Evolutionary conservation across 2,797 vertebrate species (phyloP), one percentile per base, ranked within the genome.

Genomic region (Spondyliosoma cantharus): DNA sequence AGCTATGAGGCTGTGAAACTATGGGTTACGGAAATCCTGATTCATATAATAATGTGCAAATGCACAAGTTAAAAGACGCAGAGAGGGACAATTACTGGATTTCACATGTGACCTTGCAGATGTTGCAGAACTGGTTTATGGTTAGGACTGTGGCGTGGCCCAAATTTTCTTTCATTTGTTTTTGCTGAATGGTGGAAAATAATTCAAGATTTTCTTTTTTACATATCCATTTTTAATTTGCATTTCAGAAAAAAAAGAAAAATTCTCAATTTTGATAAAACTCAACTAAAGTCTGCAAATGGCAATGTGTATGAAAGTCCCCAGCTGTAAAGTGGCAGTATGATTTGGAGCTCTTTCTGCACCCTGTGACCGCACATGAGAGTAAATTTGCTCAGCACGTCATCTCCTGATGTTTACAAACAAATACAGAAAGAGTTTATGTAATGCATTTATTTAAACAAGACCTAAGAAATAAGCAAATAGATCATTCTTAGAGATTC

Each of bases 371-470:
- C 96, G 95, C 93, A 96, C 96, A 94, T 95, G 92, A 96, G 97
- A 96, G 96, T 95, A 96, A 96, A 97, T 97, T 97, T 97, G 89
- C 96, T 96, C 95, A 96, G 96, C 93, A 94, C 96, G 95, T 96
- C 96, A 96, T 97, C 96, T 96, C 95, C 95, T 95, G 95, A 94
- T 97, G 96, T 97, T 98, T 96, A 97, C 97, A 96, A 97, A 97
- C 97, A 98, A 98, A 97, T 96, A 97, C 95, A 94, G 93, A 91
- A 96, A 93, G 91, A 96, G 96, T 97, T 97, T 96, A 97, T 96
- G 96, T 96, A 96, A 97, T 96, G 96, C 97, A 96, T 96, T 96
- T 96, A 96, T 96, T 98, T 97, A 97, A 97, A 97, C 96, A 97
- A 86, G 96, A 96, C 82, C 96, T 97, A 98, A 97, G 97, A 96